Conservation (phyloP, 2,888 invertebrate species). For the Drosophila limbata region DNA sequence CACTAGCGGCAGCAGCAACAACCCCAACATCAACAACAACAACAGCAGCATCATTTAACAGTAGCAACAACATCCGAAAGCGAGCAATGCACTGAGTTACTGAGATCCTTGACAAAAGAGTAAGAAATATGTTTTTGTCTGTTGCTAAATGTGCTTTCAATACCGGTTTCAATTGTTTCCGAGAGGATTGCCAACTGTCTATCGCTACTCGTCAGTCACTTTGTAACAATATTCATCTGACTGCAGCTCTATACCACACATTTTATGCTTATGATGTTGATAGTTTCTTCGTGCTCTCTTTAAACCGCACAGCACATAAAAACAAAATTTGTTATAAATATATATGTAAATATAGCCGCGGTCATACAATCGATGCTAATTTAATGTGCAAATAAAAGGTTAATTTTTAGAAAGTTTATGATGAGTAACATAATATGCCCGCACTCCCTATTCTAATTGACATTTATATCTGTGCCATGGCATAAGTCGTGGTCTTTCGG, state of each 20-base stretch:
- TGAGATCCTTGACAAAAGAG: conserved; percentile 2
- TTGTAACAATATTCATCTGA: neutral
- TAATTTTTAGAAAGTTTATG: too few species aligned
- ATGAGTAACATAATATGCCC: too few species aligned
- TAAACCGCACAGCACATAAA: neutral
- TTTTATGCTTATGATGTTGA: conserved; percentile 20
- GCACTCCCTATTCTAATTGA: too few species aligned
- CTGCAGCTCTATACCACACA: conserved; percentile 3
- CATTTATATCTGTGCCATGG: too few species aligned
- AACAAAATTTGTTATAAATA: too few species aligned
- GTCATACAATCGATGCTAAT: too few species aligned
- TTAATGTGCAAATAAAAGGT: too few species aligned
- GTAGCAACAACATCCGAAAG: conserved; percentile 16
- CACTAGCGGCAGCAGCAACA: conserved; percentile 18
- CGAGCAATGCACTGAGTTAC: neutral
- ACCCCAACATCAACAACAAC: conserved; percentile 10
- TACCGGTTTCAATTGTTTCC: conserved; percentile 29
- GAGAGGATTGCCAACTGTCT: conserved; percentile 6
- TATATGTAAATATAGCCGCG: too few species aligned
- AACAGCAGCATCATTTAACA: conserved; percentile 6
- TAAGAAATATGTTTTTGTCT: conserved; percentile 27
- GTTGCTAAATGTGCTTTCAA: conserved; percentile 23
- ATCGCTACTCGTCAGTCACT: neutral
- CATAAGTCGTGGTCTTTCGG: too few species aligned
- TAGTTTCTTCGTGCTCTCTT: neutral